Evolutionary conservation across 2,888 invertebrate species (phyloP).

Genomic region (Hedychridium roseum): DNA sequence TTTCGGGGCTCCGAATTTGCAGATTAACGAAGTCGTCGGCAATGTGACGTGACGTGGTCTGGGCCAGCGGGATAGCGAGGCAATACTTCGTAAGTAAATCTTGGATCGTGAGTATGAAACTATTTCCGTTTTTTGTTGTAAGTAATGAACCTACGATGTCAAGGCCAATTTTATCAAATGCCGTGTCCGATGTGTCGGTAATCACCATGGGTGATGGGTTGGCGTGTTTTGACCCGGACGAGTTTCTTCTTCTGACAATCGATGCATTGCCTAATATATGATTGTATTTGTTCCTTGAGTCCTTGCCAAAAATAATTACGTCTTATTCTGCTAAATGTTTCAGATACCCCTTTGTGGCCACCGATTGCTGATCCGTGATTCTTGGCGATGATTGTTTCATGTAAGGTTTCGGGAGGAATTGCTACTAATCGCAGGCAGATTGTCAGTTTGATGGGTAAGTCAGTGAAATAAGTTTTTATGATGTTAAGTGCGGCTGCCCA

Average conservation of each 20-base stretch:
- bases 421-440: no score
- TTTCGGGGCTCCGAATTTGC: conserved; percentile 3
- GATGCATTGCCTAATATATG: conserved; percentile 8
- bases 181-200: conserved; percentile 15
- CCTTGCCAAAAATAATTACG: conserved; percentile 7
- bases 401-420: no score
- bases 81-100: conserved; percentile 9
- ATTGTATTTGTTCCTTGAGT: conserved; percentile 9
- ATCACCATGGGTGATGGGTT: conserved; percentile 25
- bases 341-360: conserved; percentile 19
- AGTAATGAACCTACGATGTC: conserved; percentile 23
- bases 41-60: background rate
- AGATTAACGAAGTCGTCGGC: conserved; percentile 8
- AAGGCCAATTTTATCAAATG: conserved; percentile 19
- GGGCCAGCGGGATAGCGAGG: conserved; percentile 1
- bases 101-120: no score
- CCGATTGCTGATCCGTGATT: no score
- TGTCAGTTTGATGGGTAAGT: no score
- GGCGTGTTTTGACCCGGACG: conserved; percentile 14
- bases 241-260: conserved; percentile 19
- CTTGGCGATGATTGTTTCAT: no score
- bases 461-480: no score
- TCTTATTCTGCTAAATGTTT: conserved; percentile 16
- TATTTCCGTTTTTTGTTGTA: background rate
- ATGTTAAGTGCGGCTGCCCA: no score